Evolutionary conservation across 1,140 invertebrate genomes (phyloP), one percentile per base, ranked within the genome.

Genomic region (Heliconius nattereri): DNA sequence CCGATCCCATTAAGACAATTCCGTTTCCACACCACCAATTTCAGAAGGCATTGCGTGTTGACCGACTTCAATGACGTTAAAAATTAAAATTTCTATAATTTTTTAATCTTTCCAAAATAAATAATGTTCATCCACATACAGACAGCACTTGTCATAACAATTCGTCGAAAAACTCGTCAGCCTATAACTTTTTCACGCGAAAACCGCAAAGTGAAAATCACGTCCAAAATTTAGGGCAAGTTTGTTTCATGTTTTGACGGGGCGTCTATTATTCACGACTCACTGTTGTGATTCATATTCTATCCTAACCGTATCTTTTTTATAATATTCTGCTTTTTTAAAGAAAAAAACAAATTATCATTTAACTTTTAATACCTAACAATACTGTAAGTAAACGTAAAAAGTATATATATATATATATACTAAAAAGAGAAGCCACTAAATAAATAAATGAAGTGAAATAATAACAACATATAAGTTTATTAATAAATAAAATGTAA

Each of bases 161-260:
- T 66, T 29, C 60, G 6, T 66, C 60, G 11, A 66, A 52, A 71
- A 71, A 72, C 77, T 78, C 54, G 72, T 45, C 35, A 66, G 60
- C 66, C n/a, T 19, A 76, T 60, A 76, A 79, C 49, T 76, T 79
- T 72, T 79, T 37, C 19, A 71, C 45, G 23, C 23, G 57, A 71
- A 76, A 79, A 79, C 70, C 74, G 57, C 60, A 37, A 70, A 72
- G 26, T 35, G 45, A 19, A 73, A 78, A 74, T 72, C 66, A 77
- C 75, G 35, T 76, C 54, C n/a, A 26, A 60, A 60, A 60, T 66
- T 66, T 66, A 26, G 60, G 23, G 26, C 23, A 29, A 66, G 60
- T 66, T 66, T 66, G 60, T 70, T 76, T 76, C 66, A 23, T 75
- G 74, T 75, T 75, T 75, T 75, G 74, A 75, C 54, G 74, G 60